A percentile compares a stretch with the other conserved stretches of the same genome.
These are phyloP conservation scores for Lamellibrachia satsuma DNA, from an alignment of 2,888 invertebrate species.

Conservation along the genomic window DNA sequence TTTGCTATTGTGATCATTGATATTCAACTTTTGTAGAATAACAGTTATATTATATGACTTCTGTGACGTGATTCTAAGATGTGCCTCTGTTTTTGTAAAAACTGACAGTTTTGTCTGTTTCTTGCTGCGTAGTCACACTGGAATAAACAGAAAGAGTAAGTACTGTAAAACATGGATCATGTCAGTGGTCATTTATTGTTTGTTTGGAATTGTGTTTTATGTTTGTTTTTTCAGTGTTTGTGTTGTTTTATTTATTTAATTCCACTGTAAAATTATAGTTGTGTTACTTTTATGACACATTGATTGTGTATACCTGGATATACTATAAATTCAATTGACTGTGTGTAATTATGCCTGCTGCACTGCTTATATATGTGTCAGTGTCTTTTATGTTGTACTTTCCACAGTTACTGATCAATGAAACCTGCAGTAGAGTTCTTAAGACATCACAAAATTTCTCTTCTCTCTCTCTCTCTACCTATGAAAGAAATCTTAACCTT, in stretches of 20 bases:
- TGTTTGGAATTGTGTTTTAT: not conserved
- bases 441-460: too few relatives aligned
- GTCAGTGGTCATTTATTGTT: not conserved
- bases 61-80: not conserved
- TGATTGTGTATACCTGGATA: not conserved
- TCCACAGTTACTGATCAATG: not conserved
- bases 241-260: not conserved
- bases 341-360: not conserved
- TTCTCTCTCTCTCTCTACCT: too few relatives aligned
- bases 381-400: not conserved
- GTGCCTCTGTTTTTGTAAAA: not conserved
- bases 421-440: too few relatives aligned
- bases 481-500: too few relatives aligned
- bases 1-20: not conserved
- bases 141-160: not conserved
- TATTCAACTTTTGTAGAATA: not conserved
- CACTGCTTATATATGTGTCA: not conserved
- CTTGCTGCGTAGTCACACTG: not conserved
- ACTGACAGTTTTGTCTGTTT: not conserved
- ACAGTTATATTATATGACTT: not conserved
- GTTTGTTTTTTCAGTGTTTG: not conserved
- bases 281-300: not conserved
- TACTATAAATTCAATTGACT: too few relatives aligned
- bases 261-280: not conserved
- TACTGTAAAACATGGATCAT: not conserved